Evolutionary conservation across 1,140 invertebrate genomes (phyloP), one percentile per base, ranked within the genome.

Genomic region (Heliconius congener): DNA sequence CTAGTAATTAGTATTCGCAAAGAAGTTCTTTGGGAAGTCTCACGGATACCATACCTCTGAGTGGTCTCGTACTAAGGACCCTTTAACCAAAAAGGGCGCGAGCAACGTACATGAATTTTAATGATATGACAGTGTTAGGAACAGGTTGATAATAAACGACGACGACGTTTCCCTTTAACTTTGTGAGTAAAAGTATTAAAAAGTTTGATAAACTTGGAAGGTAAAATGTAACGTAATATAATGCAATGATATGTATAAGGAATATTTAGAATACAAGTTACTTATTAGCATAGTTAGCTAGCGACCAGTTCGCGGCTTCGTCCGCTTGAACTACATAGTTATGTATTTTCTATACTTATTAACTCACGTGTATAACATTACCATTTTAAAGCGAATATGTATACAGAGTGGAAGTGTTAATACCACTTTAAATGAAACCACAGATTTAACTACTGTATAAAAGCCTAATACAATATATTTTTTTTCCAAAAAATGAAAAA

Each of bases 1-100:
- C 70, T 70, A 55, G 82, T 83, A 84, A 84, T 84, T 84, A 84
- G 78, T 82, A 84, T 84, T 80, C 80, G 80, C 83, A 78, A 83
- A 79, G 78, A 81, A 82, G 80, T 80, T 74, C 80, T 82, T 76
- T 75, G 80, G 75, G 79, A 77, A 84, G 78, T 79, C 80, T 83
- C 76, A 84, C 74, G 78, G 79, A 73, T 82, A 76, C 81, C 75
- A 73, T 77, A 82, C 78, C 80, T 80, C 71, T 77, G 76, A 77
- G 77, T 73, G 78, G 73, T 74, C 74, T 55, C 39, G 70, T 76
- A 60, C 71, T 71, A 57, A 80, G 81, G 73, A 71, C 52, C 72
- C 82, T 83, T 75, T 60, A 83, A 55, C 73, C 60, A 74, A 83
- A 83, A 76, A 79, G 76, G 76, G 81, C 73, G 72, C 71, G 78